Evolutionary conservation across 2,113 vertebrate genomes (phyloP), one percentile per base, ranked within the genome.

Genomic region (Amphiprion percula): DNA sequence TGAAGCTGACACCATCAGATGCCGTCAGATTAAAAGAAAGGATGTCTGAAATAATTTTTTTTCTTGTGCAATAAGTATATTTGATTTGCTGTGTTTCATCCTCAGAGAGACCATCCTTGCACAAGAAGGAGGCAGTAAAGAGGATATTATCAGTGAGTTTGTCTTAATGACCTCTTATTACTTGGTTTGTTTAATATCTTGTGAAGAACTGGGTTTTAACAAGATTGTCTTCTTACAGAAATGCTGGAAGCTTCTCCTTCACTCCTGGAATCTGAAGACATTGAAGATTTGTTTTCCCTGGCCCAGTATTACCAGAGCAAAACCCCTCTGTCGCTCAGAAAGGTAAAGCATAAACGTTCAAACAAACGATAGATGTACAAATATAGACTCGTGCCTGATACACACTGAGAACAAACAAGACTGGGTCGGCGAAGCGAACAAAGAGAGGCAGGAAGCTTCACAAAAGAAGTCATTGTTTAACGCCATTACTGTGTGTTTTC

Each of bases 291-390:
- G 74, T 97, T 99, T 89, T 97, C 96, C 81, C 86, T 99, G 94
- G 98, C 98, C 21, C 97, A 98, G 60, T 97, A 99, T 94, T 99
- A 99, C 88, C 96, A 96, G 94, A 98, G 96, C 93, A 99, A 97
- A 94, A 99, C 98, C 24, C 98, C 98, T 16, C 90, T 97, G 90
- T 99, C 98, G 2, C 97, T 99, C 85, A 95, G 97, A 85, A 99
- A 99, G 97, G 98, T 99, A 93, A 86, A 5, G 2, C 3, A 5
- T 0, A 4, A 23, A 0, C 5, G 47, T 10, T 4, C 3, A 10
- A 4, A 55, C 33, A 37, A 37, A 37, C 8, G 33, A 9, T 0
- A 4, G n/a, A 0, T 8, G 47, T 9, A 5, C 3, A 11, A 4
- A 58, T 68, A n/a, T 15, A 58, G 21, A 24, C 4, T 17, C 26